These are phyloP conservation scores for Ferdinandea cuprea DNA, from an alignment of 2,888 invertebrate species.

Conservation along the genomic window DNA sequence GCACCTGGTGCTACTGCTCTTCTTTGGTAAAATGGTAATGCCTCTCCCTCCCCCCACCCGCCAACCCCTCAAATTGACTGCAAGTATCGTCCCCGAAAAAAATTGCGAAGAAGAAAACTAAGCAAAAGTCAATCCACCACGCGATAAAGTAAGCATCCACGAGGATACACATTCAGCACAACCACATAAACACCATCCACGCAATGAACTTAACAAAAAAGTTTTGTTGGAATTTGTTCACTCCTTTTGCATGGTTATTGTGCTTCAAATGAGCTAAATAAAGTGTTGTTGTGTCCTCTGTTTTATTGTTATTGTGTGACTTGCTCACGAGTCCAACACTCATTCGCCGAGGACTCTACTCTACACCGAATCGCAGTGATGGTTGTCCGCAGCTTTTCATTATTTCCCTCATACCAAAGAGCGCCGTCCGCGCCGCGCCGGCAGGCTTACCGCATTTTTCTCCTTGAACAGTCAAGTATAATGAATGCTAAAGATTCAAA, in stretches of 20 bases:
- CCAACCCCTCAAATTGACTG: constrained; percentile 42
- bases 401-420: constrained; percentile 36
- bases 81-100: constrained; percentile 11
- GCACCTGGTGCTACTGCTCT: constrained; percentile 51
- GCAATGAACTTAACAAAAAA: constrained; percentile 26
- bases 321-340: background rate
- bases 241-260: constrained; percentile 57
- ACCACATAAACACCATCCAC: background rate
- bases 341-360: background rate
- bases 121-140: constrained; percentile 51
- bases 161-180: constrained; percentile 10
- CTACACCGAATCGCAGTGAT: constrained; percentile 57
- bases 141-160: constrained; percentile 35
- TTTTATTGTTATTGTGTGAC: constrained; percentile 30
- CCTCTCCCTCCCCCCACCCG: background rate
- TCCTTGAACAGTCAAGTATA: constrained; percentile 63
- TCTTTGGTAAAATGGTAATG: constrained; percentile 30
- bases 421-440: background rate
- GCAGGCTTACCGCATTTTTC: constrained; percentile 55
- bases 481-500: constrained; percentile 67
- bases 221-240: constrained; percentile 24
- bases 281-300: constrained; percentile 62
- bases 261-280: constrained; percentile 66
- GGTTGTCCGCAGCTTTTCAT: constrained; percentile 65
- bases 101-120: constrained; percentile 13